These are phyloP conservation scores for Papilio demoleus DNA, from an alignment of 2,888 invertebrate species.

Conservation along the genomic window DNA sequence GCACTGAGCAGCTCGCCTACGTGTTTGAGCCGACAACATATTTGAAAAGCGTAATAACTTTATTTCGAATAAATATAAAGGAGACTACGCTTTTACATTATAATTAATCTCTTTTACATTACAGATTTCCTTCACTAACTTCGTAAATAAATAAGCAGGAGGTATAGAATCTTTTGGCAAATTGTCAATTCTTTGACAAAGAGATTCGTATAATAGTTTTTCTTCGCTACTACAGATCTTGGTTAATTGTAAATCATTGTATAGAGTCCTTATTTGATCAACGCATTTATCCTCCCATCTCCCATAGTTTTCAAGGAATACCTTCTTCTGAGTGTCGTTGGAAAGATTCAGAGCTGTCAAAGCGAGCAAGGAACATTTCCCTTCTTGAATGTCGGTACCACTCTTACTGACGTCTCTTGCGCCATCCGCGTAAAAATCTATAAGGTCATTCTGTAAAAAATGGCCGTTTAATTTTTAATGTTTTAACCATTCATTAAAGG, in stretches of 20 bases:
- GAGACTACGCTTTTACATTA: conserved; percentile 1
- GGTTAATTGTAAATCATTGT: conserved; percentile 22
- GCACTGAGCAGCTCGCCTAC: too few species aligned
- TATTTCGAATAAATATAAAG: neutral
- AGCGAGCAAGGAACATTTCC: conserved; percentile 96
- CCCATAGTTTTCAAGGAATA: conserved; percentile 88
- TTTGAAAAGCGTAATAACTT: too few species aligned
- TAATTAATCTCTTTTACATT: conserved; percentile 22
- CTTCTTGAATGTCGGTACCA: conserved; percentile 83
- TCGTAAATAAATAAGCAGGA: conserved; percentile 17
- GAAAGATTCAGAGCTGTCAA: conserved; percentile 90
- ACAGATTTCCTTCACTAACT: conserved; percentile 20
- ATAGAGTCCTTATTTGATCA: conserved; percentile 48
- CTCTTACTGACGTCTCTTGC: conserved; percentile 48
- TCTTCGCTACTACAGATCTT: conserved; percentile 14
- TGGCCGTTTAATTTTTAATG: neutral
- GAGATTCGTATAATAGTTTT: conserved; percentile 8
- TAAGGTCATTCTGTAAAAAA: conserved; percentile 33
- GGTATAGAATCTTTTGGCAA: conserved; percentile 21
- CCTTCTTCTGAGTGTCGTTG: conserved; percentile 84
- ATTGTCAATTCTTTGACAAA: conserved; percentile 15
- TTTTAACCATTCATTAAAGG: neutral
- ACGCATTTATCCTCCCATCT: conserved; percentile 82
- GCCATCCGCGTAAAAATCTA: conserved; percentile 26
- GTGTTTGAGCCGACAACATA: too few species aligned